Base-by-base conservation (phyloP, 2,797 vertebrate species). In the Micropoecilia bifurca region DNA sequence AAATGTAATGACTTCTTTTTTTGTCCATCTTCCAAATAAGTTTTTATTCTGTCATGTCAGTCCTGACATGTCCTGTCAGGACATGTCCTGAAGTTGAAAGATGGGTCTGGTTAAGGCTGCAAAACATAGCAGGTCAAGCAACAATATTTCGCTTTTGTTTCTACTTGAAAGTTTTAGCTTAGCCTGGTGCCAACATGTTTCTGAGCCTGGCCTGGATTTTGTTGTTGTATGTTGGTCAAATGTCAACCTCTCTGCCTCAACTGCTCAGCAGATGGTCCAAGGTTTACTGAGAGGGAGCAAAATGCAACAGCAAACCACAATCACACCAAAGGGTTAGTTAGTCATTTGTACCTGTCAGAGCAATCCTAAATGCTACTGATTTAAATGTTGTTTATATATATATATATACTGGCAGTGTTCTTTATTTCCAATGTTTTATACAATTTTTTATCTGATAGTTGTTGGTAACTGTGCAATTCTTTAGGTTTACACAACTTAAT, bases 221-320 rank as follows among this genome's bases (percentile, higher is more conserved):
- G 82, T 72, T 78, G 73, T 7, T 4, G 53, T 80, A 79, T 83
- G 80, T 66, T 80, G 61, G 73, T 86, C 82, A 89, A 87, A 88
- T 85, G 83, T 88, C 83, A 86, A 71, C 77, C 83, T 76, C 80
- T 85, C 73, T 79, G 57, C 71, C 59, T 85, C 33, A 59, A 74
- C 81, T 85, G 82, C 83, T 92, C 84, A 92, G 85, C 93, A 95
- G 89, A 93, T 92, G 91, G 90, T 82, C 83, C 73, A 77, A 55
- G 79, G 83, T 79, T 91, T 92, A 87, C 85, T 82, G 80, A 77
- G 39, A 89, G 80, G 73, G 74, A 79, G 73, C 73, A 81, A 76
- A 46, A 90, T 61, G 77, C 53, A 85, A 48, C 74, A 63, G 47
- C 50, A 66, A 43, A 77, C 68, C 36, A 86, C 25, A 74, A 71